Evolutionary conservation across 2,113 vertebrate species (phyloP), one percentile per base, ranked within the genome.

Genomic region (Hystrix brachyura): DNA sequence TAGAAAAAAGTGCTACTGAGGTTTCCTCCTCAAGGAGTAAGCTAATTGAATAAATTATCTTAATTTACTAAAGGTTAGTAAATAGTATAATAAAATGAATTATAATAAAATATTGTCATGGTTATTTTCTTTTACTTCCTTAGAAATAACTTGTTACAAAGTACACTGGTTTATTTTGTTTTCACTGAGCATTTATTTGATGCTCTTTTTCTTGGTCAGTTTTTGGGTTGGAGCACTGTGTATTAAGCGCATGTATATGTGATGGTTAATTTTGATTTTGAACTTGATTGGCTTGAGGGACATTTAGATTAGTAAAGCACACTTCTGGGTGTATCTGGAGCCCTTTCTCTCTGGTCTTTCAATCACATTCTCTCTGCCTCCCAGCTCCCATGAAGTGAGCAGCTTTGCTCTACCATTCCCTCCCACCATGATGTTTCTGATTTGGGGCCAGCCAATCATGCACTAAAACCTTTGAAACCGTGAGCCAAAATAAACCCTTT

Each of bases 161-260:
- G 67, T 48, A 78, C 29, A 95, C 9, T 62, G 46, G 34, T 34
- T 69, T 46, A 7, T 85, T 76, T 29, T 76, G 46, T 92, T 91
- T 92, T 62, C n/a, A 92, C 32, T 92, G 60, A 90, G 25, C n/a
- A 69, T 90, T 90, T 86, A 72, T 90, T 74, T 57, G 62, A 86
- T 85, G 74, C 4, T 81, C 5, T 27, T 12, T 53, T n/a, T 92
- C 32, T 80, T 5, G 27, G 5, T 43, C 18, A 72, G 71, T 89
- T 21, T 59, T 43, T n/a, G 12, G 14, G 55, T 48, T 93, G 59
- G 64, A 83, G 38, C 15, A 81, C 46, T 86, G 32, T 89, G 23
- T 43, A 43, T 89, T 71, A 88, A 88, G 23, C 81, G 32, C 51
- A 81, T 53, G 38, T 29, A 17, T 78, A 9, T 76, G 27, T 48